A percentile compares a stretch with the other conserved stretches of the same genome.
These are phyloP conservation scores for Anthoscopus minutus DNA, from an alignment of 2,113 vertebrate genomes.

Conservation along the genomic window DNA sequence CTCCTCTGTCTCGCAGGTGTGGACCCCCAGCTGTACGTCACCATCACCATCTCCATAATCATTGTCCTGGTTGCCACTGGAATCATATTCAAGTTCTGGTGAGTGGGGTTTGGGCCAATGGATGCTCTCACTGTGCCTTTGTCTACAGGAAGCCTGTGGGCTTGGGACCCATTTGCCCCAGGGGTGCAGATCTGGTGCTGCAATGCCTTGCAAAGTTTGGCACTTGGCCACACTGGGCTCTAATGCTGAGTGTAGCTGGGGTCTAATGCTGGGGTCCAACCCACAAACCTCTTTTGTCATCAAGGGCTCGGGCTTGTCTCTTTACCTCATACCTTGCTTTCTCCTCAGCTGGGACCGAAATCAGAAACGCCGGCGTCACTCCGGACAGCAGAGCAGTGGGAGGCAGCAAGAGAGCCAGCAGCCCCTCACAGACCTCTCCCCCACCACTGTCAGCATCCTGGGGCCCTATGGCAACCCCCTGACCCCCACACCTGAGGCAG, in stretches of 20 bases:
- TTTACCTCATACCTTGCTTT: not conserved
- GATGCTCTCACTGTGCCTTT: accelerated
- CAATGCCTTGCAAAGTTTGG: not conserved
- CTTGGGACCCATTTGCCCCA: not conserved
- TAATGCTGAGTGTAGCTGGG: accelerated
- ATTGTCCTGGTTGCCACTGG: conserved; percentile 77
- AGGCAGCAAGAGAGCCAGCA: conserved; percentile 77
- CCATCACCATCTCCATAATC: conserved; percentile 79
- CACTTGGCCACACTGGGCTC: not conserved
- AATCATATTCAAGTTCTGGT: conserved; percentile 84
- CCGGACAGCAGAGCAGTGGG: conserved; percentile 70
- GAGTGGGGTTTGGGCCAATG: not conserved
- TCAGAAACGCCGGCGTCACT: conserved; percentile 74
- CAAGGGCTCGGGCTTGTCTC: not conserved
- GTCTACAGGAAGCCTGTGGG: not conserved
- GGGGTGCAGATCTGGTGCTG: not conserved
- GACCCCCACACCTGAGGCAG: conserved; percentile 54
- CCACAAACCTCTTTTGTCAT: not conserved
- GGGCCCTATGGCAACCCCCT: conserved; percentile 70
- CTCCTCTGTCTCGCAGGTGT: conserved; percentile 60
- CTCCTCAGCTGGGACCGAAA: conserved; percentile 76
- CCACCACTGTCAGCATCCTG: conserved; percentile 73
- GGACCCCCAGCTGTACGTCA: conserved; percentile 78
- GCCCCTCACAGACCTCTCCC: conserved; percentile 76
- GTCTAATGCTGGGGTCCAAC: not conserved